Conservation (phyloP, 2,888 invertebrate species). For the Scaeva pyrastri region DNA sequence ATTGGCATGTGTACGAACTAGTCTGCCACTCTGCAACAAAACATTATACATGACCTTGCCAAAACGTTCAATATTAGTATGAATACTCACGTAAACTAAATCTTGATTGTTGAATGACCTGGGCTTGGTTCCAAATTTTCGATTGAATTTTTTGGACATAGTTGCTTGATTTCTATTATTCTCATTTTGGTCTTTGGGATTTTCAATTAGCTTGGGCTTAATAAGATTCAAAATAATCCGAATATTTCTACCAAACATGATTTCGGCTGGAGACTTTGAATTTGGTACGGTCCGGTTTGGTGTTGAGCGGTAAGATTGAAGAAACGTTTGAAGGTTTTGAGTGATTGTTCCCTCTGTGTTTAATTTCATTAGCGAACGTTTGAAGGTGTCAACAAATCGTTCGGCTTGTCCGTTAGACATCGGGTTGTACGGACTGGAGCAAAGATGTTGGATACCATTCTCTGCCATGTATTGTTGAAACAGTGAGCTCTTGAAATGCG, state of each 20-base stretch:
- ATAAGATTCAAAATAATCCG: constrained; percentile 60
- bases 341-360: constrained; percentile 58
- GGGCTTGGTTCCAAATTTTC: background rate
- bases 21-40: too few relatives aligned
- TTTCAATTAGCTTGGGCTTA: constrained; percentile 44
- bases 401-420: too few relatives aligned
- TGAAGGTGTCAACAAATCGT: constrained; percentile 76
- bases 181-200: background rate
- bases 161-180: background rate
- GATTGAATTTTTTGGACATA: background rate
- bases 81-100: constrained; percentile 46
- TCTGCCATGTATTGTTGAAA: constrained; percentile 46
- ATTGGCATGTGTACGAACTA: constrained; percentile 53
- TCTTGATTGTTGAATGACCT: constrained; percentile 39
- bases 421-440: too few relatives aligned
- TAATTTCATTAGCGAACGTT: constrained; percentile 67
- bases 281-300: constrained; percentile 67
- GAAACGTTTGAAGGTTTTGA: constrained; percentile 67
- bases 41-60: too few relatives aligned
- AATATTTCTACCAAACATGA: constrained; percentile 66
- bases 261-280: constrained; percentile 71
- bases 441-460: constrained; percentile 47
- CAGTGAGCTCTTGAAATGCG: constrained; percentile 47
- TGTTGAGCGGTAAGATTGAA: constrained; percentile 72
- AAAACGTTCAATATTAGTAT: too few relatives aligned